phyloP scores from a whole-genome alignment of 2,113 vertebrate genomes.

The Myrmecophaga tridactyla region DNA sequence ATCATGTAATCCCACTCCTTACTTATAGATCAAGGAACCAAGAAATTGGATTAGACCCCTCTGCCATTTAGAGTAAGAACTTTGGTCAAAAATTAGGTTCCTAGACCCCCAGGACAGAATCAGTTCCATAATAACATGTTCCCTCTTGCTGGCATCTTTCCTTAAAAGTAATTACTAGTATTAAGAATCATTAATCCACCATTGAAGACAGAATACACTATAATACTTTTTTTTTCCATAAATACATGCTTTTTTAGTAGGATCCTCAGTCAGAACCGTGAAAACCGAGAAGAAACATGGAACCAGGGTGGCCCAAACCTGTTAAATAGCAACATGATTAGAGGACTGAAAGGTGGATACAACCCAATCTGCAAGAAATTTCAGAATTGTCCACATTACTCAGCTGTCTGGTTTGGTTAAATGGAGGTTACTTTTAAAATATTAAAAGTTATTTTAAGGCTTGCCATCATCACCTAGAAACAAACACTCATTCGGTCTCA shows the following conservation, averaged over 20 bases:
- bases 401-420: neutral
- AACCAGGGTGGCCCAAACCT: accelerated
- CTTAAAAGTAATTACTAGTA: neutral
- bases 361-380: neutral
- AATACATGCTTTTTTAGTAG: neutral
- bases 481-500: neutral
- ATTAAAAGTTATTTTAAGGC: neutral
- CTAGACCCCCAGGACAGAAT: neutral
- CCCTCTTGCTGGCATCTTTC: accelerated
- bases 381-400: neutral
- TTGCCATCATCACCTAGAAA: neutral
- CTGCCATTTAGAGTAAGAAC: neutral
- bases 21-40: neutral
- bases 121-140: neutral
- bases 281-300: neutral
- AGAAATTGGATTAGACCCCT: neutral
- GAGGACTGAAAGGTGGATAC: accelerated
- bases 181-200: neutral
- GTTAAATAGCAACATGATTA: accelerated
- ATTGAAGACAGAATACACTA: neutral
- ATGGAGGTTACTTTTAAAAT: neutral
- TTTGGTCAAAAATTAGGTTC: neutral
- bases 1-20: neutral
- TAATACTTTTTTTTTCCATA: neutral
- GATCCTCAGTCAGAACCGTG: neutral